phyloP scores from a whole-genome alignment of 1,140 invertebrate species.

The Drosophila sechellia region DNA sequence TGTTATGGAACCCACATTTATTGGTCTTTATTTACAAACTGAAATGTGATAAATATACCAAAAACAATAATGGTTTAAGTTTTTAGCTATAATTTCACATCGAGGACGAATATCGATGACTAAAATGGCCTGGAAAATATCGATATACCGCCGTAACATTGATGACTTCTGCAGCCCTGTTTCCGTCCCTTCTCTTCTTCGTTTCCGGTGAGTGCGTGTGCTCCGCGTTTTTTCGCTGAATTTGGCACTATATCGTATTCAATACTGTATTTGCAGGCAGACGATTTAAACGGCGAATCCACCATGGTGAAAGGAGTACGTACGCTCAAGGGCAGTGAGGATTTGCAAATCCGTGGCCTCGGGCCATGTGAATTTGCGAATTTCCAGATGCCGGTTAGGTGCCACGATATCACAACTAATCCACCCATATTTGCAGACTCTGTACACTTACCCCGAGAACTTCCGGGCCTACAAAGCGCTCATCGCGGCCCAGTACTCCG shows the following conservation, averaged over 20 bases:
- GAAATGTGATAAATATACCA: too few relatives aligned
- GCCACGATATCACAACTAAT: background rate
- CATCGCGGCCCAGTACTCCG: conserved; percentile 97
- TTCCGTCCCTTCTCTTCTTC: conserved; percentile 9
- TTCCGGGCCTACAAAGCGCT: conserved; percentile 97
- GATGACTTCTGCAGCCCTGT: background rate
- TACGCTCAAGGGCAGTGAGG: conserved; percentile 46
- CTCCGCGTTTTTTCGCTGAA: conserved; percentile 13
- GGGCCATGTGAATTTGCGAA: conserved; percentile 53
- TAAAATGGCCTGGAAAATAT: background rate
- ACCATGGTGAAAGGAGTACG: conserved; percentile 84
- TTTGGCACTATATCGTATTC: conserved; percentile 3
- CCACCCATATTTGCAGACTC: conserved; percentile 88
- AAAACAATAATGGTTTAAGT: too few relatives aligned
- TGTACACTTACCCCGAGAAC: conserved; percentile 98
- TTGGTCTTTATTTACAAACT: too few relatives aligned
- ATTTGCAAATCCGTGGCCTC: conserved; percentile 56
- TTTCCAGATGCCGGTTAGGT: conserved; percentile 3
- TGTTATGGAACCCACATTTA: background rate
- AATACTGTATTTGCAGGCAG: conserved; percentile 3
- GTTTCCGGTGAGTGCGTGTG: conserved; percentile 16
- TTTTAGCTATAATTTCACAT: too few relatives aligned
- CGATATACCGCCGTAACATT: background rate
- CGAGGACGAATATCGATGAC: background rate
- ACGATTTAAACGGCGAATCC: conserved; percentile 58